These are phyloP conservation scores for Scarus forsteni DNA, from an alignment of 2,797 vertebrate genomes.

Conservation along the genomic window DNA sequence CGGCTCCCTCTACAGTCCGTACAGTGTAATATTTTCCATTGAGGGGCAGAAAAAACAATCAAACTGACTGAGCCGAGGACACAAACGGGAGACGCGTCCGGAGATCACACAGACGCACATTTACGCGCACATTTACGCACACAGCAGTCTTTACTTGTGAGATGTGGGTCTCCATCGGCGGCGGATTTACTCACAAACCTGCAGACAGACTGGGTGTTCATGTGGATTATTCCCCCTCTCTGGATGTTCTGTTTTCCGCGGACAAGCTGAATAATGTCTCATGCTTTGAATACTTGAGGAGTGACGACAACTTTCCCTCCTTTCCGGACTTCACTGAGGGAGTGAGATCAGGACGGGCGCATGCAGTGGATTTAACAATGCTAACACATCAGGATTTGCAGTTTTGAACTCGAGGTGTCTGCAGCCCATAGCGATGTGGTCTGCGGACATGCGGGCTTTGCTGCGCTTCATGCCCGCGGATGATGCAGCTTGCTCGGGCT, in stretches of 20 bases:
- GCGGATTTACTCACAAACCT: background rate
- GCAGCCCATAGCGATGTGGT: conserved; percentile 56
- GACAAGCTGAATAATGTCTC: conserved; percentile 47
- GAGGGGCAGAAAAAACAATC: conserved; percentile 68
- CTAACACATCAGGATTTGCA: conserved; percentile 41
- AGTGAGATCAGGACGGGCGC: background rate
- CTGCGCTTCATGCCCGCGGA: conserved; percentile 61
- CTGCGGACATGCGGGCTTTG: conserved; percentile 72
- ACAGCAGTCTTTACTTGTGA: conserved; percentile 9
- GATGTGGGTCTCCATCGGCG: conserved; percentile 32
- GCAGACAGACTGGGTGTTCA: background rate
- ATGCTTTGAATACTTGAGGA: conserved; percentile 77
- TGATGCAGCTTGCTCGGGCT: conserved; percentile 69
- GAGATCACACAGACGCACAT: conserved; percentile 28
- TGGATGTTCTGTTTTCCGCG: conserved; percentile 27
- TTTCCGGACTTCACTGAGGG: conserved; percentile 39
- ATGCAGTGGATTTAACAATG: conserved; percentile 32
- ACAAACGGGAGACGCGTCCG: conserved; percentile 56
- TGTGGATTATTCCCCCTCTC: conserved; percentile 21
- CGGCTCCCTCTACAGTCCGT: conserved; percentile 83
- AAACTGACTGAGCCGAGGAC: conserved; percentile 70
- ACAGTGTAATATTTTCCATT: conserved; percentile 69
- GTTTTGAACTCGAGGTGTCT: conserved; percentile 25
- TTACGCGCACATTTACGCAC: background rate
- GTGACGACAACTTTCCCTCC: conserved; percentile 79